These are phyloP conservation scores for Cetonia aurata DNA, from an alignment of 2,888 invertebrate species.

Conservation along the genomic window DNA sequence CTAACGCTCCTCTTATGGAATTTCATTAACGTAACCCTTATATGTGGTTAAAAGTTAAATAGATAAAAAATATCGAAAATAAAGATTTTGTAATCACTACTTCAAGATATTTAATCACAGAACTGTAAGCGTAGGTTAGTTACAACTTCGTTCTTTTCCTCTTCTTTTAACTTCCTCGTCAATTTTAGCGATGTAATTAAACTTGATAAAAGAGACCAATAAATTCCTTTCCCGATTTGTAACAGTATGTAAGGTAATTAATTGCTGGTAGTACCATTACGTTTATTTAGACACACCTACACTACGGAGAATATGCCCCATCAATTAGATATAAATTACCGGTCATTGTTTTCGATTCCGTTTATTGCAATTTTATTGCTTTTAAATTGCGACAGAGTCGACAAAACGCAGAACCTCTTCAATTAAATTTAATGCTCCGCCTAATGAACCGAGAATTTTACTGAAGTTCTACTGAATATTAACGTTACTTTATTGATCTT, in stretches of 20 bases:
- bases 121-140: too few species aligned
- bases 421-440: slow-evolving; percentile 29
- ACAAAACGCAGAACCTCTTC: background rate
- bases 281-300: slow-evolving; percentile 12
- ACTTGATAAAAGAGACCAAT: slow-evolving; percentile 1
- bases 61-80: too few species aligned
- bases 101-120: too few species aligned
- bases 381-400: slow-evolving; percentile 25
- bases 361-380: slow-evolving; percentile 36
- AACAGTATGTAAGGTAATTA: slow-evolving; percentile 15
- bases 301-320: slow-evolving; percentile 2
- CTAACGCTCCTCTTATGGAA: too few species aligned
- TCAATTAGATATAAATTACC: slow-evolving; percentile 25
- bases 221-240: slow-evolving; percentile 9
- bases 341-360: slow-evolving; percentile 30
- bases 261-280: slow-evolving; percentile 23
- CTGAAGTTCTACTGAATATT: too few species aligned
- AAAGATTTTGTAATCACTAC: too few species aligned
- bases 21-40: too few species aligned
- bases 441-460: background rate
- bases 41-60: too few species aligned
- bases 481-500: too few species aligned
- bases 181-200: background rate
- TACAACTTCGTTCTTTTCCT: too few species aligned
- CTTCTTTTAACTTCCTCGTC: too few species aligned